Conservation (phyloP, 2,888 invertebrate species). For the Drosophila colorata region DNA sequence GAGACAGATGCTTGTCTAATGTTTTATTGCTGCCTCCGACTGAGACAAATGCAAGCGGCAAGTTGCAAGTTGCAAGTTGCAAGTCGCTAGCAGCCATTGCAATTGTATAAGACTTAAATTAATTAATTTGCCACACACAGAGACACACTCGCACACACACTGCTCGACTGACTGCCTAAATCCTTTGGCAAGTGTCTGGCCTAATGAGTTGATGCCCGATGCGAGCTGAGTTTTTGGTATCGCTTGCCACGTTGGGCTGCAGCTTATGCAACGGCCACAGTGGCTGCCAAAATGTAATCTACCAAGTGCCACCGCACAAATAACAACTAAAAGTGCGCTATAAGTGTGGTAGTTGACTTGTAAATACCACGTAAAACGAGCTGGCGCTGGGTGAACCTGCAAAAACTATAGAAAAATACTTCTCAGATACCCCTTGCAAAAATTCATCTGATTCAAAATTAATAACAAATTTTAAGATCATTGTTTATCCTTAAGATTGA, state of each 20-base stretch:
- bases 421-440: too few relatives aligned
- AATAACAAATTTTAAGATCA: too few relatives aligned
- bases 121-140: conserved; percentile 74
- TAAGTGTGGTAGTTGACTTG: background rate
- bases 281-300: conserved; percentile 59
- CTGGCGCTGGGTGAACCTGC: too few relatives aligned
- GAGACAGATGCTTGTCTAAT: conserved; percentile 72
- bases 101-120: conserved; percentile 81
- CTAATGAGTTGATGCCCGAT: conserved; percentile 66
- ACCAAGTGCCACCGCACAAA: conserved; percentile 32
- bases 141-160: conserved; percentile 8
- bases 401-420: background rate
- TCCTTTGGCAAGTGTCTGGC: conserved; percentile 76
- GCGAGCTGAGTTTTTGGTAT: conserved; percentile 27
- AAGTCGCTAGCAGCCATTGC: conserved; percentile 56
- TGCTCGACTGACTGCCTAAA: conserved; percentile 38
- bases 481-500: too few relatives aligned
- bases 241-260: conserved; percentile 36
- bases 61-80: conserved; percentile 26
- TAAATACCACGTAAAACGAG: conserved; percentile 13
- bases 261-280: conserved; percentile 53
- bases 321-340: conserved; percentile 10
- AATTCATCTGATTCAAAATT: too few relatives aligned
- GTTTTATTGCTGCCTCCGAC: conserved; percentile 70
- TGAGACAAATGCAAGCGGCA: conserved; percentile 10